Percentiles rank a stretch among this genome's conserved stretches.
These are phyloP conservation scores for Brachirus orientalis DNA, from an alignment of 2,113 vertebrate species.

Conservation along the genomic window DNA sequence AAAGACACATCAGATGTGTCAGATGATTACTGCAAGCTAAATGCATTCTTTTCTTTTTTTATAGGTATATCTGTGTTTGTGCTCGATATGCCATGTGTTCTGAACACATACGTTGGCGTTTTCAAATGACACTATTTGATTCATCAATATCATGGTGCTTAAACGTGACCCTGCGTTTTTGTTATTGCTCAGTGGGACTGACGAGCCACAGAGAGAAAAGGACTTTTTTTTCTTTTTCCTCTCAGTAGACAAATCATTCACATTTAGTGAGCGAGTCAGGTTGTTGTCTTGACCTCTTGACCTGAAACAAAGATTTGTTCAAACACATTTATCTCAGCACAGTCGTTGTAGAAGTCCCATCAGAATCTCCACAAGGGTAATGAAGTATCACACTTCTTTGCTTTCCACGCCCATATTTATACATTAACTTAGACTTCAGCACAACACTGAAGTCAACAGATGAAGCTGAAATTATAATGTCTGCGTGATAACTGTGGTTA, in stretches of 20 bases:
- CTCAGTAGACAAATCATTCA: too few species aligned
- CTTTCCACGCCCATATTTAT: too few species aligned
- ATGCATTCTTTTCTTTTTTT: conserved; percentile 28
- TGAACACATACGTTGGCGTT: conserved; percentile 60
- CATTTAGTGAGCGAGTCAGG: background rate
- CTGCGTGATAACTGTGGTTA: too few species aligned
- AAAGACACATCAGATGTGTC: conserved; percentile 69
- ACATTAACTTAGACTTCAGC: too few species aligned
- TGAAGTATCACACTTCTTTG: too few species aligned
- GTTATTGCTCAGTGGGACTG: conserved; percentile 23
- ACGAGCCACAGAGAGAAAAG: conserved; percentile 8
- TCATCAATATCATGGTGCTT: conserved; percentile 44
- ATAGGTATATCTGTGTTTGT: conserved; percentile 38
- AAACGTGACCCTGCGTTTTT: conserved; percentile 34
- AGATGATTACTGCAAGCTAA: conserved; percentile 35
- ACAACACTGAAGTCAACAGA: too few species aligned
- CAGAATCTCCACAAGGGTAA: too few species aligned
- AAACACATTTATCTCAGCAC: conserved; percentile 9
- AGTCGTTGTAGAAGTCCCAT: conserved; percentile 50
- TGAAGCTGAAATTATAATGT: too few species aligned
- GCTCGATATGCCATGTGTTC: conserved; percentile 63
- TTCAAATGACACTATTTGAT: conserved; percentile 51
- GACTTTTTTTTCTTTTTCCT: too few species aligned
- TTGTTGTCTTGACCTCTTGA: background rate
- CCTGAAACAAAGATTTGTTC: background rate